Evolutionary conservation across 2,797 vertebrate genomes (phyloP).

Genomic region (Smutsia gigantea): DNA sequence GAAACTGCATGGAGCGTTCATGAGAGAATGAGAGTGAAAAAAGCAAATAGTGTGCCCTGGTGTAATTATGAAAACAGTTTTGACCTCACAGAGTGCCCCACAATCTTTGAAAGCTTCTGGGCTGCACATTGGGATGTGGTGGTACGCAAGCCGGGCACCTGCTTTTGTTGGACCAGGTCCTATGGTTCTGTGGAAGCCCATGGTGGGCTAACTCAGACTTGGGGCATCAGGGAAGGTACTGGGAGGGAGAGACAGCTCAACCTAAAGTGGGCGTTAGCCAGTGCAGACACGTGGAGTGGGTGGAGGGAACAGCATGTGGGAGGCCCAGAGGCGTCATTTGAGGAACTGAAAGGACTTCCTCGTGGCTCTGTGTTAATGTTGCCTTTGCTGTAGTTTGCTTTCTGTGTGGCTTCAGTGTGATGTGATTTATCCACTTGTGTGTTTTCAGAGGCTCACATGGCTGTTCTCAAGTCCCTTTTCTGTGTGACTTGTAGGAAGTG

Average conservation of each 20-base stretch:
- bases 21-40: background rate
- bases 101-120: background rate
- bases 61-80: background rate
- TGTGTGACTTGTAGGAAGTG: background rate
- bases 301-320: background rate
- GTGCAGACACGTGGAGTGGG: no score
- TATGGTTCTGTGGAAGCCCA: background rate
- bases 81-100: background rate
- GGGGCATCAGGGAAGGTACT: background rate
- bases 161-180: background rate
- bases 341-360: background rate
- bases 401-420: background rate
- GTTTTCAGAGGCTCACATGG: background rate
- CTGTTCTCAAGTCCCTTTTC: background rate
- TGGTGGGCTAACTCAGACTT: background rate
- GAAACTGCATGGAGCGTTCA: background rate
- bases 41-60: background rate
- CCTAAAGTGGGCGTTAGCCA: background rate
- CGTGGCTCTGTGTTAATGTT: background rate
- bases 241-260: background rate
- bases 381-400: background rate
- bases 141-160: background rate
- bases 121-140: background rate
- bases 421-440: background rate
- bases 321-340: background rate